Conservation (phyloP, 1,140 invertebrate species). For the Neodiprion lecontei region DNA sequence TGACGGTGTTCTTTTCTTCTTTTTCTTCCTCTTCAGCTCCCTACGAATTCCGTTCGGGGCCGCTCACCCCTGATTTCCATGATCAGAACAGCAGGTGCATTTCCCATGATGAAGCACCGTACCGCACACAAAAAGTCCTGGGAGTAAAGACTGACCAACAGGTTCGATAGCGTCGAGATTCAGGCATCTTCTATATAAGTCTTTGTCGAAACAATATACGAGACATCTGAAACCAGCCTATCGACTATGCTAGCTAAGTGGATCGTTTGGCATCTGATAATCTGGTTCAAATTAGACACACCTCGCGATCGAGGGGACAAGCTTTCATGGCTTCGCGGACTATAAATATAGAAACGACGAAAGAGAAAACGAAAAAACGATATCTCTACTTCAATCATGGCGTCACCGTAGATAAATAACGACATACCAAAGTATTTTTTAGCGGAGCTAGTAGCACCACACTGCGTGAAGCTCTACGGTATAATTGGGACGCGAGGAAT, state of each 20-base stretch:
- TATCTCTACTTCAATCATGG: not conserved
- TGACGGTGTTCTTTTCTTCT: not conserved
- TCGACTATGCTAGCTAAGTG: too few species aligned
- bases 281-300: too few species aligned
- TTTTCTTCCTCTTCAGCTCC: not conserved
- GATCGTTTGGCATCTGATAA: too few species aligned
- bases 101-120: not conserved
- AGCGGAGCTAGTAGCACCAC: not conserved
- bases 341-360: not conserved
- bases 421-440: not conserved
- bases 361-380: not conserved
- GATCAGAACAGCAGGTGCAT: conserved; percentile 1
- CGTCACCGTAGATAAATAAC: conserved; percentile 4
- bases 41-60: not conserved
- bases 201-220: too few species aligned
- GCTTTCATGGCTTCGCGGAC: not conserved
- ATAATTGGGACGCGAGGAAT: conserved; percentile 40
- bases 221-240: too few species aligned
- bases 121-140: not conserved
- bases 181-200: not conserved
- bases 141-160: not conserved
- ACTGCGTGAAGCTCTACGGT: conserved; percentile 8
- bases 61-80: not conserved
- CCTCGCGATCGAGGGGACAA: too few species aligned
- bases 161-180: not conserved